Percentiles rank a stretch among this genome's conserved stretches.
These are phyloP conservation scores for Nanger granti DNA, from an alignment of 2,113 vertebrate genomes.

Conservation along the genomic window DNA sequence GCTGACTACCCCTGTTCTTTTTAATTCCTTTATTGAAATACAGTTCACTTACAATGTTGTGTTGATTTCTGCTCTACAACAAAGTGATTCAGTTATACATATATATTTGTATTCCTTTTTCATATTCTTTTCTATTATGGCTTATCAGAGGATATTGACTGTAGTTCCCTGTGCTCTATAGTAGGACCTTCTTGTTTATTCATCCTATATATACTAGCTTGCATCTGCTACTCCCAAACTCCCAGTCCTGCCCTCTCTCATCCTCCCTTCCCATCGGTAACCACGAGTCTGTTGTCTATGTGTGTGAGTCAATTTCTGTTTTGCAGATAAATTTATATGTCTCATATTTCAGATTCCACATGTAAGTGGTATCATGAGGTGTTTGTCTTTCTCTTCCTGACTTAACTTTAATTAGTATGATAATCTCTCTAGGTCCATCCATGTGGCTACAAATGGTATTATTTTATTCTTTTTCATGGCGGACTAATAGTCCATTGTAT, in stretches of 20 bases:
- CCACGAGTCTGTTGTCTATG: not conserved
- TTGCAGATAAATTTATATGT: not conserved
- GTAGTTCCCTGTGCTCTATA: not conserved
- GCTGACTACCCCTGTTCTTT: not conserved
- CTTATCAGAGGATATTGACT: not conserved
- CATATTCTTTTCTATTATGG: not conserved
- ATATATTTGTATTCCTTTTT: not conserved
- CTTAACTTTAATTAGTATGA: no score
- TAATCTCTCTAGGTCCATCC: not conserved
- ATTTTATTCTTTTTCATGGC: not conserved
- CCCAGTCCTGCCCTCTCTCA: not conserved
- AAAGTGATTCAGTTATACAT: not conserved
- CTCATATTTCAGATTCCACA: not conserved
- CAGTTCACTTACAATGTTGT: not conserved
- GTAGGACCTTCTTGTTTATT: not conserved
- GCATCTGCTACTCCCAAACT: not conserved
- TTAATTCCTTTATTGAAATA: not conserved
- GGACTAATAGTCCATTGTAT: not conserved
- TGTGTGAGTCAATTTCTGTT: not conserved
- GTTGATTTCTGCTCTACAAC: not conserved
- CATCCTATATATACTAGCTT: not conserved
- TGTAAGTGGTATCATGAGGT: not conserved
- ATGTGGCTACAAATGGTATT: not conserved
- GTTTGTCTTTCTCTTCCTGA: not conserved
- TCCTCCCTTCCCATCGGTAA: fast-evolving